Percentiles rank a stretch among this genome's conserved stretches.
phyloP scores from a whole-genome alignment of 2,113 vertebrate genomes.

The Serinus canaria region DNA sequence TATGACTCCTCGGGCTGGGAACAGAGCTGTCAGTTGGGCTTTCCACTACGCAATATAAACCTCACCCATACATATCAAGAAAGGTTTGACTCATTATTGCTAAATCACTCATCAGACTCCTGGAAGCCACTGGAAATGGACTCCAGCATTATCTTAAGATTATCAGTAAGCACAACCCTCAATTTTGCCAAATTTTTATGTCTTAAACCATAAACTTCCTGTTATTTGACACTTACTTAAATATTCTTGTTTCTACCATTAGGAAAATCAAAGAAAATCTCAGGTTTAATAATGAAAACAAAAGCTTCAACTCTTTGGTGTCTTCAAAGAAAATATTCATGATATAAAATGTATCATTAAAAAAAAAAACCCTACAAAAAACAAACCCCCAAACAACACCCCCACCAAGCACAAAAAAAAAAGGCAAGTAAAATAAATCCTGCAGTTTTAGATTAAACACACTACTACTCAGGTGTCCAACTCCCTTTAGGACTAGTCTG shows the following conservation, averaged over 20 bases:
- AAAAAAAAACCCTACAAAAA: no score
- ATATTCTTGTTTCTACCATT: not conserved
- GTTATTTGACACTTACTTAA: not conserved
- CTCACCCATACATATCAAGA: not conserved
- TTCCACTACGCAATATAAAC: accelerated
- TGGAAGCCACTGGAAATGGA: not conserved
- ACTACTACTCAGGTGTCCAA: not conserved
- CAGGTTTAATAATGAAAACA: not conserved
- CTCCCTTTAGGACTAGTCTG: not conserved
- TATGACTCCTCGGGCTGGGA: not conserved
- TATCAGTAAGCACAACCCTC: not conserved
- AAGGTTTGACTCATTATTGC: not conserved
- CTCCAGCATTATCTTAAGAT: not conserved
- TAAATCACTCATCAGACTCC: not conserved
- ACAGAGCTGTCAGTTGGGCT: not conserved
- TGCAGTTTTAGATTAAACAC: not conserved
- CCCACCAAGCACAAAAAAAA: not conserved
- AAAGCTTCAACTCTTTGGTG: not conserved
- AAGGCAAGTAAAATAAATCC: not conserved
- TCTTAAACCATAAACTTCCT: not conserved
- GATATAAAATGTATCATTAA: not conserved
- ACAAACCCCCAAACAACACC: no score
- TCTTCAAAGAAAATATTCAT: not conserved
- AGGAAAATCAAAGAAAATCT: not conserved
- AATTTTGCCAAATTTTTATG: not conserved